Conservation (phyloP, 2,888 invertebrate genomes). For the Noctua fimbriata region DNA sequence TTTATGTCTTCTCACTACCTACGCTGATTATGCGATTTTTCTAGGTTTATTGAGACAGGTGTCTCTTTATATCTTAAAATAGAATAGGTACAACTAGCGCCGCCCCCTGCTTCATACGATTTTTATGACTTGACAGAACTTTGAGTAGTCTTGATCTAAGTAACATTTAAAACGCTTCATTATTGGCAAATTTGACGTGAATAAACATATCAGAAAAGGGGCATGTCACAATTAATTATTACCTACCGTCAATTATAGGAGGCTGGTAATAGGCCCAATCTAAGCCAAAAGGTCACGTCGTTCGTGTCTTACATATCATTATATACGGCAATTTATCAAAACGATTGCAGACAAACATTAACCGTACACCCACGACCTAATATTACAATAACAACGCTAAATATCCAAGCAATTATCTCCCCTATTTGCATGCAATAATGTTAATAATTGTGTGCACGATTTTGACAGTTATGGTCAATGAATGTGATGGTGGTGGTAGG, state of each 20-base stretch:
- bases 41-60: slow-evolving; percentile 27
- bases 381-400: slow-evolving; percentile 32
- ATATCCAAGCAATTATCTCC: slow-evolving; percentile 60
- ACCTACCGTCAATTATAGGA: slow-evolving; percentile 28
- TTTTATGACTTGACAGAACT: not conserved
- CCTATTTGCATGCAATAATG: slow-evolving; percentile 53
- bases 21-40: slow-evolving; percentile 28
- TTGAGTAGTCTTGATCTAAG: not conserved
- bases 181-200: not conserved
- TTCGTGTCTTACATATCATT: slow-evolving; percentile 59
- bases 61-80: slow-evolving; percentile 5
- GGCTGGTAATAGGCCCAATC: slow-evolving; percentile 33
- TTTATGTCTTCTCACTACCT: slow-evolving; percentile 46
- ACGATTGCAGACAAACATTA: slow-evolving; percentile 44
- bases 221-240: slow-evolving; percentile 42
- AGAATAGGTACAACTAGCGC: not conserved
- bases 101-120: not conserved
- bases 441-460: slow-evolving; percentile 64
- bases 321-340: slow-evolving; percentile 64
- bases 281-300: slow-evolving; percentile 46
- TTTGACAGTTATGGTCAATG: slow-evolving; percentile 62
- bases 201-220: slow-evolving; percentile 35
- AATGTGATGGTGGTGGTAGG: slow-evolving; percentile 47
- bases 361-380: slow-evolving; percentile 26
- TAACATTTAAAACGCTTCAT: not conserved